Base-by-base conservation (phyloP, 2,797 vertebrate genomes). In the Poeciliopsis presidionis region DNA sequence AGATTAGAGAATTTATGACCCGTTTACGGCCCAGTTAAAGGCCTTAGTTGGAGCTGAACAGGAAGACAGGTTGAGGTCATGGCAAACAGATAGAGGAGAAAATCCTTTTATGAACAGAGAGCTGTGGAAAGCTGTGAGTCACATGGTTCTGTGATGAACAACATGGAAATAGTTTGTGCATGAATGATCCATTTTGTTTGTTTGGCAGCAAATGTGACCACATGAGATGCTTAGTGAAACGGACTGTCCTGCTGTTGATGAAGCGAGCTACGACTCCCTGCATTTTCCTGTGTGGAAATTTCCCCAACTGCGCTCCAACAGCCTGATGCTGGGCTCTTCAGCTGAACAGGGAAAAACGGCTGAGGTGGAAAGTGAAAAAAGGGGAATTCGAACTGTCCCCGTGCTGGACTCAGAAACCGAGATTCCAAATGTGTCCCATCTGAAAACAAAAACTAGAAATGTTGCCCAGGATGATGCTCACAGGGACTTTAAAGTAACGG, bases 1-100 rank as follows among this genome's bases (percentile, higher is more conserved):
- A 84, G 79, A 63, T 81, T 74, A 73, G 16, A 53, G 70, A 49
- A 73, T 84, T 81, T 85, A 82, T 77, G 51, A 78, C 72, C 2
- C 0, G 25, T 85, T 84, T 86, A 89, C 71, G 71, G 55, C 2
- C 3, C 18, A 73, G 76, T 0, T 80, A 63, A 84, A 86, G 80
- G 75, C 30, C 85, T 77, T 25, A 1, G 36, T 73, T 41, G 57
- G 33, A 2, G 51, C n/a, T 51, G 78, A 75, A 74, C 11, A 0
- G 73, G 49, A 80, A 47, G 49, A 81, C 12, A 46, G 45, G 80
- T 77, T 63, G 73, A 59, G 59, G 20, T 67, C 51, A 75, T 72
- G 53, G 65, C 59, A 57, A 86, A 45, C 57, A 18, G 33, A 16
- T 13, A 39, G 63, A 39, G 33, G 18, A 65, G 36, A 39, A 39